Base-by-base conservation (phyloP, 2,113 vertebrate genomes). In the Prietella phreatophila region DNA sequence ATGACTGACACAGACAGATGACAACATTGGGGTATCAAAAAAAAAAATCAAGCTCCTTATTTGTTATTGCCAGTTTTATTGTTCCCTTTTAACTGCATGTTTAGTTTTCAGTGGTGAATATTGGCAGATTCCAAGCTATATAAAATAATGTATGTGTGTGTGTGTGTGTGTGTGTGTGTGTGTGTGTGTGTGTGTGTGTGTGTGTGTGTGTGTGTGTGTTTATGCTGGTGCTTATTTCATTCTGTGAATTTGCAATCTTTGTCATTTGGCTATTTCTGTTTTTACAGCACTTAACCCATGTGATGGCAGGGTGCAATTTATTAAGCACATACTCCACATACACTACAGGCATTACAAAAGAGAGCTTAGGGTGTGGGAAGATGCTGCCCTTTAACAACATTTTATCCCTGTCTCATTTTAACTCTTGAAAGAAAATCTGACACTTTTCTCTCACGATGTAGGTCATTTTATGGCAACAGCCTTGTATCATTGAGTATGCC, bases 1-100 rank as follows among this genome's bases (percentile, higher is more conserved):
- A 65, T 90, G 87, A 86, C 78, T 53, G 89, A 88, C 89, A 88
- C 39, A 80, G 86, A 79, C 86, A 86, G 86, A 83, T 90, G 86
- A 83, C 60, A 75, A 71, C 60, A 69, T 88, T 4, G 39, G 47
- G 78, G 56, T 47, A 85, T 56, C n/a, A n/a, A n/a, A 36, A 36
- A 27, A 53, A n/a, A 84, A 55, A 60, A 82, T 61, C 84, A 76
- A 33, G 53, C 30, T 76, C 55, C 30, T 85, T 39, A 56, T 50
- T 61, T 78, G 61, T 27, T 84, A 50, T 63, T 80, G 71, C 42
- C 20, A 56, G 3, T 55, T 85, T 75, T 61, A 13, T n/a, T 20
- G 58, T 85, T 73, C 8, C 7, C 0, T 58, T 85, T 17, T 60
- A 27, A 42, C 42, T 15, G 36, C 20, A 10, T 86, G n/a, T 5